Percentiles rank a stretch among this genome's conserved stretches.
These are phyloP conservation scores for Pangasius djambal DNA, from an alignment of 2,797 vertebrate genomes.

Conservation along the genomic window DNA sequence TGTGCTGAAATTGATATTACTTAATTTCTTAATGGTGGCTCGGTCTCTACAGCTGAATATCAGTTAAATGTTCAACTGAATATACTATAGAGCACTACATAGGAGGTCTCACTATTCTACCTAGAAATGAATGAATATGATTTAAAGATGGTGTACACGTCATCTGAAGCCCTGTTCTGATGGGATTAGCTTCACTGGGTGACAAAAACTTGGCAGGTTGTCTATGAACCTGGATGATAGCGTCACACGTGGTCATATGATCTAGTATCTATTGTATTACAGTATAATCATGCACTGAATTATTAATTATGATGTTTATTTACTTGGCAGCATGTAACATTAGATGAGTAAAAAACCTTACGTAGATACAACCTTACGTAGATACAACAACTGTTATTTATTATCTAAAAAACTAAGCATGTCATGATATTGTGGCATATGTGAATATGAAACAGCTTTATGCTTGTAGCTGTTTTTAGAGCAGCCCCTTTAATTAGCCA, in stretches of 20 bases:
- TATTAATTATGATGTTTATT: background rate
- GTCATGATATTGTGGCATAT: background rate
- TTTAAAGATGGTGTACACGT: background rate
- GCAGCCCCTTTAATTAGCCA: background rate
- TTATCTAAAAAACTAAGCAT: background rate
- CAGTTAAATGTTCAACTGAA: background rate
- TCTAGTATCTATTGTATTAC: background rate
- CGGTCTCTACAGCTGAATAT: background rate
- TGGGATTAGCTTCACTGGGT: background rate
- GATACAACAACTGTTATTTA: background rate
- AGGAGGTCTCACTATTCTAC: background rate
- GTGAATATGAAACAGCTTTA: background rate
- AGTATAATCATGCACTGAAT: background rate
- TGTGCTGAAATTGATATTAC: background rate
- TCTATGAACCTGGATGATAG: background rate
- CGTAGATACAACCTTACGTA: background rate
- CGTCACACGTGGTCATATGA: background rate
- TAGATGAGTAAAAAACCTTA: background rate
- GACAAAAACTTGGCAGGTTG: background rate
- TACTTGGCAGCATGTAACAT: background rate
- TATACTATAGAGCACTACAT: background rate
- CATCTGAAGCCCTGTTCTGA: background rate
- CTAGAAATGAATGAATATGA: background rate
- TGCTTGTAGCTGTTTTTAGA: background rate
- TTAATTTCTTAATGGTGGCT: background rate